Conservation (phyloP, 2,797 vertebrate species). For the Cottoperca gobio region DNA sequence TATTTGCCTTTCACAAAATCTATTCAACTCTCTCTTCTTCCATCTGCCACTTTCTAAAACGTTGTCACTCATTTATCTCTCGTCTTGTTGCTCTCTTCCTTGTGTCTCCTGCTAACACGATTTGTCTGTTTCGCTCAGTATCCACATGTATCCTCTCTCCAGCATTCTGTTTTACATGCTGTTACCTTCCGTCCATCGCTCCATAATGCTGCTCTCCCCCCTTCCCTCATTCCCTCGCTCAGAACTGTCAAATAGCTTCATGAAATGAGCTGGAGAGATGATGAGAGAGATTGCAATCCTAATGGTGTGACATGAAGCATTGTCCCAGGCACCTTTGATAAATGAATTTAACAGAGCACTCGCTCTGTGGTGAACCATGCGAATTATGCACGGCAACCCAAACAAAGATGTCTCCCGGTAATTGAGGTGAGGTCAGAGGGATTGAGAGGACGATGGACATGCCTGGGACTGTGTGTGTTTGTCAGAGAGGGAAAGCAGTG, state of each 20-base stretch:
- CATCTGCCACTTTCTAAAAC: slow-evolving; percentile 54
- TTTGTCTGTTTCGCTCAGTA: slow-evolving; percentile 58
- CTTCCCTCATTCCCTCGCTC: slow-evolving; percentile 16
- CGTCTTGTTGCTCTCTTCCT: slow-evolving; percentile 31
- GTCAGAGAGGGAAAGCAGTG: slow-evolving; percentile 32
- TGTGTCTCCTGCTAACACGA: slow-evolving; percentile 43
- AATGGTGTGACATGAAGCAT: slow-evolving; percentile 68
- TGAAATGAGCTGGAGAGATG: slow-evolving; percentile 69
- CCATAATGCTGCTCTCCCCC: slow-evolving; percentile 18
- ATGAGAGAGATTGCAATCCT: slow-evolving; percentile 72
- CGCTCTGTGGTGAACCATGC: slow-evolving; percentile 69
- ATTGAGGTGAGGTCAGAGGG: slow-evolving; percentile 77
- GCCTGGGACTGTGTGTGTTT: slow-evolving; percentile 32
- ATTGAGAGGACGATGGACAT: slow-evolving; percentile 56
- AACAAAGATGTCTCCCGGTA: slow-evolving; percentile 75
- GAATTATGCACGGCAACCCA: slow-evolving; percentile 72
- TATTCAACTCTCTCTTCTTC: slow-evolving; percentile 50
- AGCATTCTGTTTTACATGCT: slow-evolving; percentile 61
- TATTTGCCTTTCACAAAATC: slow-evolving; percentile 51
- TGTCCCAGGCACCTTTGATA: slow-evolving; percentile 69
- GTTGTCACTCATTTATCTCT: slow-evolving; percentile 40
- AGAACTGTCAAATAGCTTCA: slow-evolving; percentile 66
- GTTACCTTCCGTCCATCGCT: slow-evolving; percentile 38
- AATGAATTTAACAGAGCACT: slow-evolving; percentile 70
- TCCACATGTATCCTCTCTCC: slow-evolving; percentile 45